These are phyloP conservation scores for Caenorhabditis elegans DNA, from an alignment of 1,140 invertebrate species.

Conservation along the genomic window WBcel235 BX284605.5:10681001-10681500, in stretches of 20 bases:
- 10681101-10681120: neutral
- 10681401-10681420: constrained; percentile 26
- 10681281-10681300: neutral
- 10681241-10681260: constrained; percentile 3
- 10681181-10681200: neutral
- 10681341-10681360: constrained; percentile 27
- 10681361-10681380: constrained; percentile 11
- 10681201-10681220: neutral
- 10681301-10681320: constrained; percentile 23
- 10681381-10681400: constrained; percentile 22
- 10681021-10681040: constrained; percentile 29
- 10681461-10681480: constrained; percentile 25
- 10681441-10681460: constrained; percentile 23
- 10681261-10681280: neutral
- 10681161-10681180: neutral
- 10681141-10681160: neutral
- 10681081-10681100: neutral
- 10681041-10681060: constrained; percentile 24
- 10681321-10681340: constrained; percentile 3
- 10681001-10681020: neutral
- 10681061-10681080: neutral
- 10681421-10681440: constrained; percentile 28
- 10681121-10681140: neutral
- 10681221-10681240: neutral
- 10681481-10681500: constrained; percentile 7